Evolutionary conservation across 2,797 vertebrate genomes (phyloP), one percentile per base, ranked within the genome.

Genomic region (Pseudochirops cupreus): DNA sequence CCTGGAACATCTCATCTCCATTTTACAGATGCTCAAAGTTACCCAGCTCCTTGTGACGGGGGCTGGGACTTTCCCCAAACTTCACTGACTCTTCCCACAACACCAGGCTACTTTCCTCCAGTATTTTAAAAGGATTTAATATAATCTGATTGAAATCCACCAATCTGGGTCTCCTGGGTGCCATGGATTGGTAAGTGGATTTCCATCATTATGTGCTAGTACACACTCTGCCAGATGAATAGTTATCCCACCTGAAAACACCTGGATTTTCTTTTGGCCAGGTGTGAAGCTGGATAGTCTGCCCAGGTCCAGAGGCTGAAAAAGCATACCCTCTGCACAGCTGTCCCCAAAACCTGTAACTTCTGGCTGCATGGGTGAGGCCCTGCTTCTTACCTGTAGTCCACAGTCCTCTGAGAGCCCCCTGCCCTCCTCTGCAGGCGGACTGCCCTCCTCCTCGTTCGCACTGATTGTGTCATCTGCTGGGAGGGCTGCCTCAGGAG

Each of bases 351-450:
- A 67, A 12, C 59, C 31, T 33, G 12, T 14, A 14, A 67, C 59
- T 67, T 67, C 9, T 21, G 31, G 62, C 11, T 7, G 0, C 39
- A 33, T 39, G 62, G n/a, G 33, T 6, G 62, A 2, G 14, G 29
- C 89, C 53, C 53, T n/a, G 50, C 52, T 46, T 91, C 93, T 98
- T 98, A 99, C 99, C 99, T 99, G 96, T 94, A 53, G 92, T 31
- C 59, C 52, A 92, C 16, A 0, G 96, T 97, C 94, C 98, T 98
- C 95, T 98, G 99, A 90, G 98, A 99, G 0, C 93, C 97, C 74
- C 97, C 91, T 0, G 91, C 0, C 33, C 98, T 98, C 91, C 54
- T 98, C 13, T 97, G 96, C 91, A 97, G 92, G 90, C 56, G 90
- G 87, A 26, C 55, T 56, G 92, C 2, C 56, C 96, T 97, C 74